Percentiles rank a stretch among this genome's conserved stretches.
phyloP scores from a whole-genome alignment of 2,797 vertebrate species.

The Eutrigla gurnardus region DNA sequence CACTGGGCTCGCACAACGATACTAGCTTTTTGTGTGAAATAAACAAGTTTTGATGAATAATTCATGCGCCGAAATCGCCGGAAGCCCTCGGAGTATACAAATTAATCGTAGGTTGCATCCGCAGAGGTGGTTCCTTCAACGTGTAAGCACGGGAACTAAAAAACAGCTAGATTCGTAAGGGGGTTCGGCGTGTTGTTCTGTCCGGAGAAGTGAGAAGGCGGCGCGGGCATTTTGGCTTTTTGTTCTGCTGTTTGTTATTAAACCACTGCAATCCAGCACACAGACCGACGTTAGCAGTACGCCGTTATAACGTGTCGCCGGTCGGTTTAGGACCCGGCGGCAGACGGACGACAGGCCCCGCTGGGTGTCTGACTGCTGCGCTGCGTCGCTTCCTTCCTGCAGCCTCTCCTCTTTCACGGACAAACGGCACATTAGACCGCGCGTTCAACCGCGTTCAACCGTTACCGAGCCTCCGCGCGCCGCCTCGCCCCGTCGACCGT shows the following conservation, averaged over 20 bases:
- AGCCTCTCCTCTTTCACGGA: slow-evolving; percentile 64
- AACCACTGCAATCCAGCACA: not conserved
- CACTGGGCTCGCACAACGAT: not conserved
- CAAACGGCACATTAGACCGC: slow-evolving; percentile 30
- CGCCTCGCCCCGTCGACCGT: not conserved
- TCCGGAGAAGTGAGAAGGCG: not conserved
- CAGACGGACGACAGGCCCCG: slow-evolving; percentile 73
- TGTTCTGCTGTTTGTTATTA: not conserved
- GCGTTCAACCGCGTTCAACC: not conserved
- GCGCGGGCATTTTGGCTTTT: slow-evolving; percentile 7
- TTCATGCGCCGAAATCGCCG: not conserved
- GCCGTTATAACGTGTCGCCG: slow-evolving; percentile 15
- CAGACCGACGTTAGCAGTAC: accelerated
- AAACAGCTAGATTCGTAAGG: not conserved
- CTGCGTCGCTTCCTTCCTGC: slow-evolving; percentile 88
- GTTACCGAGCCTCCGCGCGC: not conserved
- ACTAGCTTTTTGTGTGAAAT: not conserved
- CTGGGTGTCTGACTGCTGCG: slow-evolving; percentile 68
- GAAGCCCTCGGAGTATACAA: accelerated
- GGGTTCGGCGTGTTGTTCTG: slow-evolving; percentile 29
- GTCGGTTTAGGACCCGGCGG: slow-evolving; percentile 79
- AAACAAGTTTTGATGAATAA: accelerated
- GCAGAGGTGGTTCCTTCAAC: accelerated
- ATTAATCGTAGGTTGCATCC: accelerated
- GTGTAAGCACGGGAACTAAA: accelerated